These are phyloP conservation scores for Onychorhynchus coronatus DNA, from an alignment of 2,113 vertebrate genomes.

Conservation along the genomic window DNA sequence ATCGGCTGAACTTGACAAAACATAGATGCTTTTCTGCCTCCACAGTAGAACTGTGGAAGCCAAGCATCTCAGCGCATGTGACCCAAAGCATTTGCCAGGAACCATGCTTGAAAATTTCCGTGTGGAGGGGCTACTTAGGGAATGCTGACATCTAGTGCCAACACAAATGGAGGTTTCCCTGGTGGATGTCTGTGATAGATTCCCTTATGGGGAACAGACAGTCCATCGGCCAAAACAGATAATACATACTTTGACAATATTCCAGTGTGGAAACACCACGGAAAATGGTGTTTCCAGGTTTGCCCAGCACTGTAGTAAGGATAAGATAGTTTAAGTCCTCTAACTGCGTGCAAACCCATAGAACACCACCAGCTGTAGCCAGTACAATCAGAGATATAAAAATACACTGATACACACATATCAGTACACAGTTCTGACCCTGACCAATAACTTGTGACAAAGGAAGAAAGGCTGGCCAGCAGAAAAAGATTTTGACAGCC, in stretches of 20 bases:
- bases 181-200: background rate
- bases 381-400: background rate
- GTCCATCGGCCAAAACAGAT: accelerated
- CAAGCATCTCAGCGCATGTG: background rate
- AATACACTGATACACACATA: background rate
- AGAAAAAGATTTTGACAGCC: background rate
- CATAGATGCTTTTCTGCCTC: accelerated
- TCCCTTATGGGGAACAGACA: background rate
- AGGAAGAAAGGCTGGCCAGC: background rate
- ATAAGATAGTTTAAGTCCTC: background rate
- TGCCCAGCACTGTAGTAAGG: background rate
- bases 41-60: background rate
- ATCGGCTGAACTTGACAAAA: background rate
- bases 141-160: background rate
- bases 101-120: background rate
- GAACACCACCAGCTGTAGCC: accelerated
- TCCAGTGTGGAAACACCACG: accelerated
- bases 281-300: background rate
- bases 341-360: background rate
- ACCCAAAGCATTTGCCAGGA: background rate
- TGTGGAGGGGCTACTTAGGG: background rate
- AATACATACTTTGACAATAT: background rate
- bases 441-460: background rate
- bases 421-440: background rate
- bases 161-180: background rate